These are phyloP conservation scores for Benthosema pterotum DNA, from an alignment of 2,797 vertebrate species.

Conservation along the genomic window DNA sequence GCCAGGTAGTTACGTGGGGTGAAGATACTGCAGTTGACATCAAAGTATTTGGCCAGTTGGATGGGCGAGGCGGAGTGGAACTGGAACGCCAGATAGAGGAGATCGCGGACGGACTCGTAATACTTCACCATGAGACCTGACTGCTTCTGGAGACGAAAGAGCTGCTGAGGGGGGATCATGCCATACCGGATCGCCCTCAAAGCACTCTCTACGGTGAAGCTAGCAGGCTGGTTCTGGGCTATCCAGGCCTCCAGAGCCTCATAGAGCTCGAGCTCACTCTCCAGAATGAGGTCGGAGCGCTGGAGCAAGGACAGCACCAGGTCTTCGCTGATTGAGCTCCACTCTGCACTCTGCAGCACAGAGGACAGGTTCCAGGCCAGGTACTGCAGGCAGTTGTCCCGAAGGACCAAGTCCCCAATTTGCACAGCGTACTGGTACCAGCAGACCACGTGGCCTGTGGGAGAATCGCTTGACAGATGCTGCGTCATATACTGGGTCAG, in stretches of 20 bases:
- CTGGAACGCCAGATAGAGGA: slow-evolving; percentile 94
- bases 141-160: slow-evolving; percentile 93
- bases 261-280: slow-evolving; percentile 93
- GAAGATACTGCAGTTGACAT: slow-evolving; percentile 96
- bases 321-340: slow-evolving; percentile 88
- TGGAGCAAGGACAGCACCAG: slow-evolving; percentile 90
- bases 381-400: slow-evolving; percentile 93
- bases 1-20: slow-evolving; percentile 95
- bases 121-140: slow-evolving; percentile 85
- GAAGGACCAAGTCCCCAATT: slow-evolving; percentile 83
- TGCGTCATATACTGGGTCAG: slow-evolving; percentile 92
- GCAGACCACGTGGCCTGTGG: slow-evolving; percentile 88
- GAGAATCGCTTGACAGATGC: slow-evolving; percentile 90
- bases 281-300: slow-evolving; percentile 93
- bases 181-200: slow-evolving; percentile 89
- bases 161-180: slow-evolving; percentile 92
- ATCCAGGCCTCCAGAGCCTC: slow-evolving; percentile 92
- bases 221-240: slow-evolving; percentile 80
- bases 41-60: slow-evolving; percentile 93
- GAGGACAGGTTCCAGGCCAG: slow-evolving; percentile 96
- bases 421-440: slow-evolving; percentile 95
- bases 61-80: slow-evolving; percentile 94
- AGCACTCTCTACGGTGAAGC: slow-evolving; percentile 79
- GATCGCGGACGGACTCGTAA: slow-evolving; percentile 84
- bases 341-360: slow-evolving; percentile 87